phyloP scores from a whole-genome alignment of 2,797 vertebrate genomes.

The Melanotaenia maccullochi region DNA sequence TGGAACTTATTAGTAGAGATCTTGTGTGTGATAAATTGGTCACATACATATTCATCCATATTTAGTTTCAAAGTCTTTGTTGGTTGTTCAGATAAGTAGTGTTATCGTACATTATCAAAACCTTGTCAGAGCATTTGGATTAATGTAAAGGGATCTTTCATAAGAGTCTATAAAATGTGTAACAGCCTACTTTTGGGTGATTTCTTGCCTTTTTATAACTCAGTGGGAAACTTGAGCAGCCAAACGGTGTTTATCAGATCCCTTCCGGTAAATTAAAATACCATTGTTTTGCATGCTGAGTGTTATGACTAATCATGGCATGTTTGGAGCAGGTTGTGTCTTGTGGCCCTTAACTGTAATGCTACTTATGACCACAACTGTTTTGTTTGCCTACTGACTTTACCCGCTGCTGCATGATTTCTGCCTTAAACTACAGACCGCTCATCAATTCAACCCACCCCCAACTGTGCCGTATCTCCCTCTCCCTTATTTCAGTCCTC shows the following conservation, averaged over 20 bases:
- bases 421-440: conserved; percentile 39
- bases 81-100: not conserved
- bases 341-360: conserved; percentile 29
- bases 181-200: not conserved
- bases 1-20: not conserved
- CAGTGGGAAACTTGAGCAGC: conserved; percentile 17
- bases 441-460: conserved; percentile 58
- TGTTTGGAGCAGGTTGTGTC: conserved; percentile 47
- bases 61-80: not conserved
- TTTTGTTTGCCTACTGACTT: conserved; percentile 33
- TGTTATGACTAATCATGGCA: conserved; percentile 33
- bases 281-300: conserved; percentile 8
- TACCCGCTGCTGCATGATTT: conserved; percentile 45
- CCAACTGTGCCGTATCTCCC: conserved; percentile 41
- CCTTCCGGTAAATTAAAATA: conserved; percentile 30
- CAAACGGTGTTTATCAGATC: conserved; percentile 16
- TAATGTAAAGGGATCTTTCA: not conserved
- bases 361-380: conserved; percentile 15
- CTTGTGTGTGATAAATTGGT: not conserved
- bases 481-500: conserved; percentile 52
- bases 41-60: not conserved
- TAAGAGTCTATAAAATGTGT: not conserved
- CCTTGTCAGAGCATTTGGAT: not conserved
- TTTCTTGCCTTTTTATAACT: conserved; percentile 6
- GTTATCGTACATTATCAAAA: conserved; percentile 22